phyloP scores from a whole-genome alignment of 2,888 invertebrate species.

The Colletes collaris region DNA sequence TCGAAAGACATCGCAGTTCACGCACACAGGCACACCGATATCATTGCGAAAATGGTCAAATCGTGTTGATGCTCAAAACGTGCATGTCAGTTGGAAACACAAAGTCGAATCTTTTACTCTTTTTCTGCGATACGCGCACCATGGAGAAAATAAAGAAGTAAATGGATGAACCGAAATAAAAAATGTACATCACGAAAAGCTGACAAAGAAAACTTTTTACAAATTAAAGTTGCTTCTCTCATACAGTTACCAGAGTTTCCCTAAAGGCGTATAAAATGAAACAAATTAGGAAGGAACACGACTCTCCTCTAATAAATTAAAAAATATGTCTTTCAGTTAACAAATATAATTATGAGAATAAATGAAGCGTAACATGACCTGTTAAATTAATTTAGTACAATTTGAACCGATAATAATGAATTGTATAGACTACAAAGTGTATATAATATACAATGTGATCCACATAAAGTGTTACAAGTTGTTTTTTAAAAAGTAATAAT shows the following conservation, averaged over 20 bases:
- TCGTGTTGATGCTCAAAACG: slow-evolving; percentile 38
- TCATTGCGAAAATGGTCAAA: slow-evolving; percentile 43
- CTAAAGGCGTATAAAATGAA: not conserved
- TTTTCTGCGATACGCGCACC: not conserved
- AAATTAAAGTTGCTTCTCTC: not conserved
- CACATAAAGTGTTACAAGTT: too few relatives aligned
- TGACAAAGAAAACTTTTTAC: slow-evolving; percentile 3
- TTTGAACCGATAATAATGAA: too few relatives aligned
- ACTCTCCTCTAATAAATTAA: too few relatives aligned
- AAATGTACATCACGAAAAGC: not conserved
- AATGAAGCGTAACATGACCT: too few relatives aligned
- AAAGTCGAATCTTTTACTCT: slow-evolving; percentile 30
- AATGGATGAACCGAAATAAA: not conserved
- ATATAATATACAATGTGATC: too few relatives aligned
- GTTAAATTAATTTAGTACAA: too few relatives aligned
- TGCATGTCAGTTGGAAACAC: slow-evolving; percentile 31
- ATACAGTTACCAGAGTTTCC: not conserved
- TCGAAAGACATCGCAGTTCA: slow-evolving; percentile 15
- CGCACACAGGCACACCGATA: slow-evolving; percentile 12
- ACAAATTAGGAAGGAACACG: not conserved
- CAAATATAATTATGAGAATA: too few relatives aligned
- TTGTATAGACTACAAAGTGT: too few relatives aligned
- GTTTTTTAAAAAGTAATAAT: too few relatives aligned
- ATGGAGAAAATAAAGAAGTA: slow-evolving; percentile 1
- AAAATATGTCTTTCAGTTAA: too few relatives aligned